Evolutionary conservation across 2,888 invertebrate genomes (phyloP).

Genomic region (Dascillus cervinus): DNA sequence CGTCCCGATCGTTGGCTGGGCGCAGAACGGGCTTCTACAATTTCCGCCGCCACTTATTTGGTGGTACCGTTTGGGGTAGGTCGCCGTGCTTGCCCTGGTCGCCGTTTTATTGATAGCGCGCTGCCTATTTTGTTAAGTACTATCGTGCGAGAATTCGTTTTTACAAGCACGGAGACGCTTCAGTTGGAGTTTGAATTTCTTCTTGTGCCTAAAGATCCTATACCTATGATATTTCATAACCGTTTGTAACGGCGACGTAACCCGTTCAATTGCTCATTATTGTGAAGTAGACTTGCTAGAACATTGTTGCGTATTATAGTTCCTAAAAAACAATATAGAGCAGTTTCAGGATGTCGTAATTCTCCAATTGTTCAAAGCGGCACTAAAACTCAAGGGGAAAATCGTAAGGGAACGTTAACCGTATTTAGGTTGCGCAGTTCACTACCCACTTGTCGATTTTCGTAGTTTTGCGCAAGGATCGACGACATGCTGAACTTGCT

Average conservation of each 20-base stretch:
- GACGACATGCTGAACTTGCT: too few relatives aligned
- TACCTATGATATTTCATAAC: conserved; percentile 58
- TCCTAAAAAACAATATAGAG: too few relatives aligned
- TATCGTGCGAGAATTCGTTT: conserved; percentile 56
- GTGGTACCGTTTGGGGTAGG: conserved; percentile 77
- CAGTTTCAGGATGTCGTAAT: too few relatives aligned
- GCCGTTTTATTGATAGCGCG: conserved; percentile 73
- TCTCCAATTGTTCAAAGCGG: too few relatives aligned
- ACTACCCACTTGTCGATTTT: too few relatives aligned
- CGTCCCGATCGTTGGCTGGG: conserved; percentile 72
- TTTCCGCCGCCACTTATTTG: conserved; percentile 51
- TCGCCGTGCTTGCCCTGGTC: conserved; percentile 76
- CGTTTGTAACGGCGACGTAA: conserved; percentile 6
- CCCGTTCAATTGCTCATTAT: too few relatives aligned
- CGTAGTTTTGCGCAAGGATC: too few relatives aligned
- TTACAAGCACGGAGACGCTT: conserved; percentile 60
- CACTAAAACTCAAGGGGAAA: too few relatives aligned
- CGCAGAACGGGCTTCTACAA: conserved; percentile 30
- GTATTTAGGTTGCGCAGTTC: too few relatives aligned
- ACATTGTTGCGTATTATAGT: too few relatives aligned
- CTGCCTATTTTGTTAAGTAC: conserved; percentile 66
- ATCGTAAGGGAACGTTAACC: too few relatives aligned
- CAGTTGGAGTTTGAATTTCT: conserved; percentile 76
- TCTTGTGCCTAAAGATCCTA: conserved; percentile 67
- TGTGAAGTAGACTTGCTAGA: too few relatives aligned